Evolutionary conservation across 2,113 vertebrate genomes (phyloP), one percentile per base, ranked within the genome.

Genomic region (Lamprologus ornatipinnis): DNA sequence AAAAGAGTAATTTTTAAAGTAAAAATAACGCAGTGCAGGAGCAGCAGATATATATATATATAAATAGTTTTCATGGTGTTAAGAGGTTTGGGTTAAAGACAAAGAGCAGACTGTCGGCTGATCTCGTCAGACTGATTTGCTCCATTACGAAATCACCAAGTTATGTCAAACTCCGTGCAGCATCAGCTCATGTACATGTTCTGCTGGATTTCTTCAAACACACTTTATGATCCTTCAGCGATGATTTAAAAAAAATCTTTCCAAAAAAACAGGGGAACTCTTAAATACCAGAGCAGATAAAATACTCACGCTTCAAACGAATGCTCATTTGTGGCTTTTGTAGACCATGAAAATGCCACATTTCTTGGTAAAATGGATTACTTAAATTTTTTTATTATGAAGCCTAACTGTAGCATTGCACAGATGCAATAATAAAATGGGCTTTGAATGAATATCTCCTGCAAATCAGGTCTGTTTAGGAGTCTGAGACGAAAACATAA

Each of bases 81-180:
- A 42, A 42, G 12, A 70, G 65, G 65, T 70, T 23, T 42, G 21
- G 7, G 65, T 70, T 70, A 70, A 70, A 68, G 63, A 40, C 63
- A 2, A 21, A 42, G 65, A 21, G 65, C 65, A 42, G 65, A 23
- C 37, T 73, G 65, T 2, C 13, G 21, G 13, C 2, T 70, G 37
- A 68, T 68, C 35, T 40, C 3, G 1, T 65, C 17, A 63, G 17
- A 33, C 17, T 35, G 33, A 37, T 65, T 65, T 68, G 35, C 63
- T 23, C 63, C 19, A 68, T 21, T 68, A 9, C 3, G 0, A 40
- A 68, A 68, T 37, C 19, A 9, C n/a, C 63, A 21, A 21, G 33
- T 65, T 65, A 21, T 65, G 33, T 5, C 1, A 1, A 70, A 70
- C 65, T 9, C n/a, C 1, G 7, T 26, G 60, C 60, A 45, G 37